Evolutionary conservation across 2,888 invertebrate species (phyloP), one percentile per base, ranked within the genome.

Genomic region (Apoda limacodes): DNA sequence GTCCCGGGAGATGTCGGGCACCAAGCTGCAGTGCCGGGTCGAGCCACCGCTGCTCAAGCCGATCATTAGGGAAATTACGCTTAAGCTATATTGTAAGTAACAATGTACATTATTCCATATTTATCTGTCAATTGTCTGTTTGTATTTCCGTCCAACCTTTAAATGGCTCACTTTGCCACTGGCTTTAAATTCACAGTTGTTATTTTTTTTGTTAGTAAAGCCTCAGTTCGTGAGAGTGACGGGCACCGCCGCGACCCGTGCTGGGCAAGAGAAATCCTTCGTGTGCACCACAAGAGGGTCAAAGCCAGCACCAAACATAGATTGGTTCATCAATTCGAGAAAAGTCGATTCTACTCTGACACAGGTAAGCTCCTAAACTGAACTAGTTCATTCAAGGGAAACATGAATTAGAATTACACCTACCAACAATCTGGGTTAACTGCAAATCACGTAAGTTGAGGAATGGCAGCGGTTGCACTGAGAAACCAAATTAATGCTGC

Each of bases 221-320:
- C 92, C 92, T 3, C 84, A 87, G 45, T 85, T 86, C 48, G 89
- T 91, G 35, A 87, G 89, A 39, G 82, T 89, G 25, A 83, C 89
- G 14, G 86, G 86, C 32, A 88, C 87, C 43, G 89, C 89, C 26
- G 80, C 88, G 31, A 83, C 91, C 34, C 86, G 89, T 42, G 89
- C 89, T 5, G 89, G 90, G 5, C 87, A 87, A 52, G 86, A 89
- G 39, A 85, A 89, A 48, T 86, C 87, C 28, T 85, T 89, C 43
- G 85, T 87, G 39, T 93, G 93, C 63, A 91, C 91, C 52, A 88
- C 91, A 22, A 85, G 89, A 61, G 93, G 93, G 19, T 92, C 92
- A 27, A 88, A 88, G 60, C 93, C 93, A 12, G 87, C 92, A 9
- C 92, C 93, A 3, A 89, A 89, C 61, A 85, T 93, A 37, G 84